Evolutionary conservation across 2,888 invertebrate species (phyloP).

Genomic region (Phaonia tiefii): DNA sequence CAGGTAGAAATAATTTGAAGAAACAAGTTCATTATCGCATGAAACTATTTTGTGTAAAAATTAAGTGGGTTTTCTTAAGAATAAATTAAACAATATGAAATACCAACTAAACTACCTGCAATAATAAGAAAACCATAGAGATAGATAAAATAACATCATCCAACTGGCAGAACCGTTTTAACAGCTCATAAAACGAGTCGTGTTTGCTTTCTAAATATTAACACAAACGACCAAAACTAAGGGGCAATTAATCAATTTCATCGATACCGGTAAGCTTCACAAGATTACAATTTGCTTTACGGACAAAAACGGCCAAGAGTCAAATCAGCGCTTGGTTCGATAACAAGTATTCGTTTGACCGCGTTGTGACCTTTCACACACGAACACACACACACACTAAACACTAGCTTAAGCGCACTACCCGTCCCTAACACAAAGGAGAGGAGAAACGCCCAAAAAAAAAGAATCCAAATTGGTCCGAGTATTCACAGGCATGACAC

Average conservation of each 20-base stretch:
- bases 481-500: background rate
- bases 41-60: no score
- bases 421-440: background rate
- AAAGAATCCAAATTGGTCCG: background rate
- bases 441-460: constrained; percentile 24
- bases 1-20: no score
- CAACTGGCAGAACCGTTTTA: constrained; percentile 19
- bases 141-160: background rate
- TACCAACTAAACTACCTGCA: background rate
- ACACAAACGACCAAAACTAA: constrained; percentile 20
- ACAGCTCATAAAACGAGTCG: constrained; percentile 36
- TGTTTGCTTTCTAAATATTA: constrained; percentile 39
- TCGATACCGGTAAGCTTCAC: constrained; percentile 52
- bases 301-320: constrained; percentile 16
- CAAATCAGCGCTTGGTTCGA: constrained; percentile 33
- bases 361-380: constrained; percentile 45
- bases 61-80: no score
- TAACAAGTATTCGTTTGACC: constrained; percentile 41
- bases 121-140: background rate
- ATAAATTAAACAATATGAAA: no score
- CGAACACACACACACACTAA: background rate
- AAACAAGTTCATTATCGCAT: no score
- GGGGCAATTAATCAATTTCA: constrained; percentile 60
- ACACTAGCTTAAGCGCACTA: background rate
- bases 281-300: constrained; percentile 55